Evolutionary conservation across 2,888 invertebrate species (phyloP).

Genomic region (Marronus borbonicus): DNA sequence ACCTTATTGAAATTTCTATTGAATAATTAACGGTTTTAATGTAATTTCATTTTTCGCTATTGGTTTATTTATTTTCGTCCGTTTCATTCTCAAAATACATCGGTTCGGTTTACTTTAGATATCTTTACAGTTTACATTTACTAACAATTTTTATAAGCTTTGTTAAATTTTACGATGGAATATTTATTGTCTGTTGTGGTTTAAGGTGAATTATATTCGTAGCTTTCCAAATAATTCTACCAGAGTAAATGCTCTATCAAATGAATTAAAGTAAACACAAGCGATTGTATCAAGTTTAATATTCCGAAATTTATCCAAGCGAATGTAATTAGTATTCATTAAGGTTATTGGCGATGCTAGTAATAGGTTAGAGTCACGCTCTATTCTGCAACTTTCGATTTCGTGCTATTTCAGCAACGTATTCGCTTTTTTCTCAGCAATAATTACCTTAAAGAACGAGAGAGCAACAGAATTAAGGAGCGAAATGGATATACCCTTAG

Average conservation of each 20-base stretch:
- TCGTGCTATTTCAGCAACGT: background rate
- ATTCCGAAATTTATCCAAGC: background rate
- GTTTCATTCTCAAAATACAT: no score
- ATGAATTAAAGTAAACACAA: conserved; percentile 6
- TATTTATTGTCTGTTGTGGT: no score
- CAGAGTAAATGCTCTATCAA: background rate
- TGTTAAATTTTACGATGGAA: no score
- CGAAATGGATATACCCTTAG: background rate
- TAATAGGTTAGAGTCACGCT: conserved; percentile 11
- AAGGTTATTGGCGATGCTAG: conserved; percentile 3
- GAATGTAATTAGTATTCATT: conserved; percentile 3
- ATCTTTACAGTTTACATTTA: no score
- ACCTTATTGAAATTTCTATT: no score
- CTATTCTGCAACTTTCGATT: background rate
- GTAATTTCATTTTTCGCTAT: no score
- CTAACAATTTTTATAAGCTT: no score
- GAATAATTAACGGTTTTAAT: no score
- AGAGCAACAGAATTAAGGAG: background rate
- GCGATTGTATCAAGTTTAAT: conserved; percentile 4
- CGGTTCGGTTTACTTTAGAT: no score
- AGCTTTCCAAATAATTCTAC: no score
- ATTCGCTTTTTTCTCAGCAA: background rate
- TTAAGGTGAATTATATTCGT: no score
- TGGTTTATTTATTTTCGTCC: no score
- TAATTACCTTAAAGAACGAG: background rate